Evolutionary conservation across 2,888 invertebrate genomes (phyloP), one percentile per base, ranked within the genome.

Genomic region (Trachelus tabidus): DNA sequence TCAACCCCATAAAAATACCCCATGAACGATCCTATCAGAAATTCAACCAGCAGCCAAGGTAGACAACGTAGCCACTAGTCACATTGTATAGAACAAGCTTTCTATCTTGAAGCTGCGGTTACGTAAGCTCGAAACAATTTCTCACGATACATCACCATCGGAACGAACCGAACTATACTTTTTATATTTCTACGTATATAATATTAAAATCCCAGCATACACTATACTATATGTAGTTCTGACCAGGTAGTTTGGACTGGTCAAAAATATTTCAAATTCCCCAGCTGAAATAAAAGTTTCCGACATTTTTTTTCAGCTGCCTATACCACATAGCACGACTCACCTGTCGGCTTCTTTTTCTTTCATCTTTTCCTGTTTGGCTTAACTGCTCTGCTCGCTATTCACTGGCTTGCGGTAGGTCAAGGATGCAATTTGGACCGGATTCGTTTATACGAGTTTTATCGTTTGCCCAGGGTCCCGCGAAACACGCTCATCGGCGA

Each of bases 341-440:
- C 2, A 12, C 56, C 6, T 9, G 23, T 56, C 23, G 71, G 73
- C 73, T 73, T 71, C 69, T 71, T 78, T 73, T 35, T 76, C 75
- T 75, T 75, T 75, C 68, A 30, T 77, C 79, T 76, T 69, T 75
- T 30, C n/a, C 56, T 76, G 71, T 56, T 69, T 73, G 73, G 68
- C 40, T 35, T 71, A 31, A 34, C 69, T 73, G 12, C 37, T 76
- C 71, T 40, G 74, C 73, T 69, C 73, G 34, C 78, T 80, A 84
- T 82, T 83, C 83, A 73, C 81, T 76, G 82, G 81, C 77, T 79
- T 71, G 75, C 79, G 82, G 77, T 84, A 83, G 88, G 87, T 88
- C 88, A 88, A 88, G 87, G 88, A 86, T 86, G 83, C 85, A 84
- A 86, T 88, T 86, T 83, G 79, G 79, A 82, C 77, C 81, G 80